Evolutionary conservation across 2,888 invertebrate species (phyloP), one percentile per base, ranked within the genome.

Genomic region (Lacanobia wlatinum): DNA sequence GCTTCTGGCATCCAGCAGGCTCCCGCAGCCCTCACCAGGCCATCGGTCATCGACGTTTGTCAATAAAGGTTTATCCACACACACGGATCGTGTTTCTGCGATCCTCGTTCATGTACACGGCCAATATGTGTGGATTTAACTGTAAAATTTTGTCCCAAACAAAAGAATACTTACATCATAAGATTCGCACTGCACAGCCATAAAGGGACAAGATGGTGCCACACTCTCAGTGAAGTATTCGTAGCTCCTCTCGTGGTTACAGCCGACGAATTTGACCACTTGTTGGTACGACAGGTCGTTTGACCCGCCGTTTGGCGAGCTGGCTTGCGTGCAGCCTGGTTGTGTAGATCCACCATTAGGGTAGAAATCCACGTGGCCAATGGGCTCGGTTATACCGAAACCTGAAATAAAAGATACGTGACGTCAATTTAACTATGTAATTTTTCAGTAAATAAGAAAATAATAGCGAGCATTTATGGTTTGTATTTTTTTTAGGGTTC

Each of bases 341-440:
- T 96, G 99, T 73, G 97, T 97, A 9, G 97, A 97, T 0, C 99
- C 99, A 0, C 98, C 98, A 90, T 99, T 99, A 0, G 99, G 98
- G 91, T 97, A 99, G 93, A 98, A 99, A 92, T 99, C 99, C 6
- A 98, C 97, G 91, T 99, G 98, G 0, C 98, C 99, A 60, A 98
- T 97, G 0, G 98, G 97, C 87, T 98, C 98, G 10, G 97, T 97
- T 90, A 98, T 98, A 14, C 99, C 99, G 70, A 99, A 96, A 67
- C 97, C 97, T 96, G 89, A 8, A 84, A 75, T 18, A 28, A 18
- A 38, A 34, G 9, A 21, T 28, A 18, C 2, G 1, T n/a, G 2
- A 38, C 2, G 7, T 55, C 10, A 34, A 48, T n/a, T n/a, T 8
- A 6, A 18, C 14, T 14, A 5, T 43, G 4, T 14, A 4, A 9